Percentiles rank a stretch among this genome's conserved stretches.
These are phyloP conservation scores for Ochropleura plecta DNA, from an alignment of 2,888 invertebrate species.

Conservation along the genomic window DNA sequence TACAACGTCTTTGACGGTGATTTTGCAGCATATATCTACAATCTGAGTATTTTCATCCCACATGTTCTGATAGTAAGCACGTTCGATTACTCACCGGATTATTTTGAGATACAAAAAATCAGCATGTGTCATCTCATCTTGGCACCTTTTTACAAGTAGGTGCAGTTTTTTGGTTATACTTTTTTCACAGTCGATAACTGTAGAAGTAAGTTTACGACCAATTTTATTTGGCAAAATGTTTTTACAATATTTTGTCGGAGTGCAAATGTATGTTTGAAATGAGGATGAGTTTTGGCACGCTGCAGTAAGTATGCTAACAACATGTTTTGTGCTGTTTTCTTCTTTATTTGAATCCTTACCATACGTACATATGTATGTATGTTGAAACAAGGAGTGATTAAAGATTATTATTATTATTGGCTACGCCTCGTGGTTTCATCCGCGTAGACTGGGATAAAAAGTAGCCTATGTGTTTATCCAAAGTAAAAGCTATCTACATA, in stretches of 20 bases:
- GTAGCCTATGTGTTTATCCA: too few species aligned
- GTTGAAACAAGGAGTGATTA: not conserved
- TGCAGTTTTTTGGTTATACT: slow-evolving; percentile 47
- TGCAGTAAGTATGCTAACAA: slow-evolving; percentile 19
- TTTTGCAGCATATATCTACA: slow-evolving; percentile 18
- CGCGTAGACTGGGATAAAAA: too few species aligned
- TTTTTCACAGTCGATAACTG: slow-evolving; percentile 23
- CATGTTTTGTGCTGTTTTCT: slow-evolving; percentile 17
- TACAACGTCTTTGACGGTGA: slow-evolving; percentile 27
- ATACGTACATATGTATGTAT: not conserved
- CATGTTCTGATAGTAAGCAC: slow-evolving; percentile 44
- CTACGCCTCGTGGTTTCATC: too few species aligned
- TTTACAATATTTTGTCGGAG: slow-evolving; percentile 21
- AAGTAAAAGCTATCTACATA: too few species aligned
- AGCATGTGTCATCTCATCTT: slow-evolving; percentile 59
- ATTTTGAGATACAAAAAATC: slow-evolving; percentile 66
- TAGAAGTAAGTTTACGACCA: slow-evolving; percentile 16
- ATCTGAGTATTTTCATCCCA: slow-evolving; percentile 40
- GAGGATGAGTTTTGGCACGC: slow-evolving; percentile 39
- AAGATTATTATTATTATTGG: too few species aligned
- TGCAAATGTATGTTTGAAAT: slow-evolving; percentile 32
- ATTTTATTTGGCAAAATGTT: slow-evolving; percentile 25
- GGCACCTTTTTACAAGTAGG: slow-evolving; percentile 36
- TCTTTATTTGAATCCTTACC: not conserved
- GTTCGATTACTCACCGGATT: slow-evolving; percentile 65